phyloP scores from a whole-genome alignment of 1,140 invertebrate species.

The Grapholita molesta region DNA sequence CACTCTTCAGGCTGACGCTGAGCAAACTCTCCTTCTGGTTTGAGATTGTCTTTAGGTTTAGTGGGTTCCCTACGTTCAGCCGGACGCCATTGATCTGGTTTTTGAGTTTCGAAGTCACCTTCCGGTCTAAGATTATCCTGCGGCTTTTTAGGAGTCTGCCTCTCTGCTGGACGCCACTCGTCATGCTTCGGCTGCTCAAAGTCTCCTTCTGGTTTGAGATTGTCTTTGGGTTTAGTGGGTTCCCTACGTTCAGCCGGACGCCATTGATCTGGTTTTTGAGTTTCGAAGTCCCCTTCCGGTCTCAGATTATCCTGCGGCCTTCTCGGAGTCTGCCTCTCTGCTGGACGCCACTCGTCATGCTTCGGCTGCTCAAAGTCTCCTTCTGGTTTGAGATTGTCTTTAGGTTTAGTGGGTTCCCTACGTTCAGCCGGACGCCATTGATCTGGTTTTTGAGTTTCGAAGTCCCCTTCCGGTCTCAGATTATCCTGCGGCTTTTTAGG shows the following conservation, averaged over 20 bases:
- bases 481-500: conserved; percentile 76
- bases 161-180: conserved; percentile 73
- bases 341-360: conserved; percentile 41
- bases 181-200: conserved; percentile 63
- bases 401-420: conserved; percentile 66
- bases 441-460: conserved; percentile 49
- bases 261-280: conserved; percentile 50
- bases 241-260: conserved; percentile 71
- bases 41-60: conserved; percentile 73
- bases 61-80: conserved; percentile 54
- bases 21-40: conserved; percentile 79
- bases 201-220: conserved; percentile 77
- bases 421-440: conserved; percentile 73
- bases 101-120: conserved; percentile 73
- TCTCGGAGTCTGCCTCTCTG: conserved; percentile 45
- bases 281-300: conserved; percentile 72
- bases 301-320: conserved; percentile 70
- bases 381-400: conserved; percentile 78
- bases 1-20: conserved; percentile 68
- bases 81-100: conserved; percentile 67
- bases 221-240: conserved; percentile 77
- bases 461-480: conserved; percentile 71
- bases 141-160: conserved; percentile 70
- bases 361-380: conserved; percentile 66
- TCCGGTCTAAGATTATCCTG: conserved; percentile 81